Evolutionary conservation across 1,140 invertebrate genomes (phyloP), one percentile per base, ranked within the genome.

Genomic region (Pomphorhynchus laevis): DNA sequence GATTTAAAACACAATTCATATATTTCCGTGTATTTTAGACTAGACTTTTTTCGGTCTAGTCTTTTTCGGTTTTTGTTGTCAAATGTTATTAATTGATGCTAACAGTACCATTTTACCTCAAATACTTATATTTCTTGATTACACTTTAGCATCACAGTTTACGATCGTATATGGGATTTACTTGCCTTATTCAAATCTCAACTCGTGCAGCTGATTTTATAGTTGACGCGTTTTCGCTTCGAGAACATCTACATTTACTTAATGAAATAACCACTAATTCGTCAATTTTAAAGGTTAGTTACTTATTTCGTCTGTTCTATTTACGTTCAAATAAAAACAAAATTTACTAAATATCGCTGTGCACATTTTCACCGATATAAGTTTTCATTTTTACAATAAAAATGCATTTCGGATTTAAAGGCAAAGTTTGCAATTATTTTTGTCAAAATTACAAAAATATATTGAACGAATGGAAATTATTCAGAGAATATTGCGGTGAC

Each of bases 161-260:
- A 49, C 58, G 74, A 43, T 65, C 67, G 4, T 79, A 69, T 49
- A 44, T 68, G 66, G 63, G 84, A 69, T 9, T 72, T 29, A 82
- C 77, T 0, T 91, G 82, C 54, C 57, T 91, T 1, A 69, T 91
- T 55, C 86, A 98, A 60, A 76, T 95, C 47, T 82, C 79, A 1
- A 84, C 79, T 1, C 48, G 62, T 24, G 59, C 65, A 18, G 67
- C 67, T 14, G 86, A 98, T 59, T 95, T 74, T 52, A 62, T 98
- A 6, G 64, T 98, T 20, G 86, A 98, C 53, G 69, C 77, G 0
- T 53, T 98, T 4, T 55, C 61, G 1, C 55, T 93, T 6, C 61
- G 84, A 34, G 67, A 70, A 27, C 68, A 86, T 27, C 58, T 95
- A 32, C 65, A 72, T 43, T 49, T 68, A 24, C 56, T 98, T 0